A percentile compares a stretch with the other conserved stretches of the same genome.
Conservation (phyloP, 2,797 vertebrate genomes). For the Delichon dasypus region DNA sequence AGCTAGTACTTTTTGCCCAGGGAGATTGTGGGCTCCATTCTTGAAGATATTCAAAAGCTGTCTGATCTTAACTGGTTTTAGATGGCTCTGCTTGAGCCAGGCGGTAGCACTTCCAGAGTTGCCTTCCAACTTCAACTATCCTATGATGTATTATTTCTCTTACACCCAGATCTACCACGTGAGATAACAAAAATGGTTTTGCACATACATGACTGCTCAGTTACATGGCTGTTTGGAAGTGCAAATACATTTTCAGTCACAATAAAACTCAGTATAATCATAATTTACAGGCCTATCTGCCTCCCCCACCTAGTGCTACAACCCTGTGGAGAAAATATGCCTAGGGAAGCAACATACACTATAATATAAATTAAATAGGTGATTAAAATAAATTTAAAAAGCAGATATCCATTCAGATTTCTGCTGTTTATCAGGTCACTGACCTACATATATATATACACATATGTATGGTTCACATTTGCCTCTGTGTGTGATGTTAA, state of each 20-base stretch:
- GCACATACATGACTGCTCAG: background rate
- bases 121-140: background rate
- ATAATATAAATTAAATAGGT: background rate
- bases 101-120: background rate
- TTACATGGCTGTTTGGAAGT: background rate
- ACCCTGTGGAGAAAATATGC: background rate
- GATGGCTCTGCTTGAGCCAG: background rate
- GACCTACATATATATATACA: background rate
- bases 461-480: background rate
- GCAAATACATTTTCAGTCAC: background rate
- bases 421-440: background rate
- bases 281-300: background rate
- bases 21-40: background rate
- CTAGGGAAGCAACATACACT: background rate
- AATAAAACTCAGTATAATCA: background rate
- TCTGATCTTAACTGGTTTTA: background rate
- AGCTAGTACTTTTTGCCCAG: background rate
- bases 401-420: background rate
- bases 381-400: background rate
- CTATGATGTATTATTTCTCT: background rate
- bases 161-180: background rate
- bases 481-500: conserved; percentile 3
- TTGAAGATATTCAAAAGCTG: background rate
- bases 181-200: background rate
- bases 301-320: background rate